phyloP scores from a whole-genome alignment of 2,797 vertebrate genomes.

The Crocodylus rhombifer region DNA sequence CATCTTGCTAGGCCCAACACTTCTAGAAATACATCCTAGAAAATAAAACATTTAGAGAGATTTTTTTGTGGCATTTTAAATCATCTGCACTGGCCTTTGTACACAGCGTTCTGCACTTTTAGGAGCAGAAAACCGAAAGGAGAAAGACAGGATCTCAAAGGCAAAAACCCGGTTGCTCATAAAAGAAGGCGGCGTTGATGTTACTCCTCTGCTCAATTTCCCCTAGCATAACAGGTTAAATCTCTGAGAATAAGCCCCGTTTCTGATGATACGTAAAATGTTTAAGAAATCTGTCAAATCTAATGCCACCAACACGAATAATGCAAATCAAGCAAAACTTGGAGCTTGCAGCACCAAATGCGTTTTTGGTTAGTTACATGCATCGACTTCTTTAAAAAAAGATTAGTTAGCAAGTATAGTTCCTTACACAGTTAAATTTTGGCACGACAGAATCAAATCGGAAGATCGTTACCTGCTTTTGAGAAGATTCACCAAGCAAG shows the following conservation, averaged over 20 bases:
- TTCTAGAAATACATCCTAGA: slow-evolving; percentile 47
- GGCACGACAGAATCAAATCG: slow-evolving; percentile 48
- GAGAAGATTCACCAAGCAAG: slow-evolving; percentile 55
- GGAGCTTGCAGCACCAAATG: neutral
- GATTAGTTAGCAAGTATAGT: neutral
- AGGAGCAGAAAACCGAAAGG: neutral
- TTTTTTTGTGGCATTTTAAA: slow-evolving; percentile 51
- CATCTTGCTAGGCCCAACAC: slow-evolving; percentile 73
- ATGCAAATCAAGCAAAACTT: neutral
- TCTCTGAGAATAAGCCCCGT: slow-evolving; percentile 20
- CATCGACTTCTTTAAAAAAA: slow-evolving; percentile 23
- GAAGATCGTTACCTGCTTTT: slow-evolving; percentile 63
- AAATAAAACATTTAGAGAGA: slow-evolving; percentile 70
- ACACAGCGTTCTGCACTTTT: slow-evolving; percentile 7
- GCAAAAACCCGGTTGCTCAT: neutral
- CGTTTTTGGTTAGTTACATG: neutral
- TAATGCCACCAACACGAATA: slow-evolving; percentile 11
- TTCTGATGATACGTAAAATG: neutral
- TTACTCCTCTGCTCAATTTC: neutral
- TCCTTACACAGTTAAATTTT: slow-evolving; percentile 17
- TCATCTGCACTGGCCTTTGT: neutral
- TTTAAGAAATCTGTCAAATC: slow-evolving; percentile 29
- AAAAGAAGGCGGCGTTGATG: neutral
- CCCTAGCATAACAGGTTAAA: neutral
- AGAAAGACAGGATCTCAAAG: neutral